A percentile compares a stretch with the other conserved stretches of the same genome.
Conservation (phyloP, 2,888 invertebrate species). For the Lagria hirta region DNA sequence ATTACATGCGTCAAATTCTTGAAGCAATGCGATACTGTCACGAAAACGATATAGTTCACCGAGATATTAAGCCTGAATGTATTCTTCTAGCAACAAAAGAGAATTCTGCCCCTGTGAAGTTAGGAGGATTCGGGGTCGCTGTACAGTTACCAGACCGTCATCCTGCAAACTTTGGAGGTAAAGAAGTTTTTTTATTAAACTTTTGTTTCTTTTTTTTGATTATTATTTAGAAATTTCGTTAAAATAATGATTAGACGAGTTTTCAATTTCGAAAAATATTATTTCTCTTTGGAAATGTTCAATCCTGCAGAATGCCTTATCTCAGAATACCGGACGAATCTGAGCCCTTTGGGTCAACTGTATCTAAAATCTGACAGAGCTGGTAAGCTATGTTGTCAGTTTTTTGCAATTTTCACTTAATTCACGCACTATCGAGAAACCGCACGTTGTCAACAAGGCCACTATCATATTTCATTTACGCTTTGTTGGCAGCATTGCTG, state of each 20-base stretch:
- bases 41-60: constrained; percentile 95
- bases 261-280: too few relatives aligned
- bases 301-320: constrained; percentile 59
- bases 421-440: constrained; percentile 4
- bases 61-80: constrained; percentile 97
- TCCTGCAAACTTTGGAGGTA: constrained; percentile 41
- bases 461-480: constrained; percentile 4
- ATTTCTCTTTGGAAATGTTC: too few relatives aligned
- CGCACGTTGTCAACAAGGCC: constrained; percentile 9
- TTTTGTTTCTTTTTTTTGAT: too few relatives aligned
- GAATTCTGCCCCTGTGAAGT: constrained; percentile 97
- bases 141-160: constrained; percentile 85
- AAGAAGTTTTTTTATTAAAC: too few relatives aligned
- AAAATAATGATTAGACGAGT: too few relatives aligned
- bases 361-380: constrained; percentile 82
- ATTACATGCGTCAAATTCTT: constrained; percentile 97
- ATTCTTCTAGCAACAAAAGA: constrained; percentile 93
- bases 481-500: constrained; percentile 32
- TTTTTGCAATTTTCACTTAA: too few relatives aligned
- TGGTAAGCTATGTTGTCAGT: constrained; percentile 71
- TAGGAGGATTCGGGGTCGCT: constrained; percentile 97
- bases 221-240: too few relatives aligned
- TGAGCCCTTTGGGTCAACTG: constrained; percentile 77
- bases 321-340: constrained; percentile 75
- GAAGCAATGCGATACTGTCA: constrained; percentile 98